Evolutionary conservation across 2,888 invertebrate species (phyloP), one percentile per base, ranked within the genome.

Genomic region (Eupithecia insigniata): DNA sequence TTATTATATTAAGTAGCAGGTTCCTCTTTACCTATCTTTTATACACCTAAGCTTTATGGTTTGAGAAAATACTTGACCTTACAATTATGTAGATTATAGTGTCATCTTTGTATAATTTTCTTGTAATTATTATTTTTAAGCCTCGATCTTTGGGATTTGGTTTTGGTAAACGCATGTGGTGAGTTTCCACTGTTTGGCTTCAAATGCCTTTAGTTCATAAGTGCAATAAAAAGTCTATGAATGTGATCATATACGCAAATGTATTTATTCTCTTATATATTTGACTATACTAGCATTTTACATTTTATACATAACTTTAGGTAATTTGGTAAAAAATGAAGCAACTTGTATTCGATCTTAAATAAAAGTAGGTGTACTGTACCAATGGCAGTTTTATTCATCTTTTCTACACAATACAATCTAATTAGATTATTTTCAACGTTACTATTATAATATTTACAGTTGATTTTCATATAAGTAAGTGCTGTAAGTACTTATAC

Each of bases 131-230:
- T 70, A 72, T 43, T 65, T 28, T 2, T 77, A 74, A 69, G 66
- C 30, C 67, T 66, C 60, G 74, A 26, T 77, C 69, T 76, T 71
- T 80, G 90, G 93, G 87, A 84, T 87, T 85, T 81, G 92, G 92
- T 91, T 84, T 84, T 82, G 92, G 93, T 86, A 79, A 84, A 84
- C 82, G 93, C 92, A 93, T 93, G 93, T 93, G 93, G 93, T 93
- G 93, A 87, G 93, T 90, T 93, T 93, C 84, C 92, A 88, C 92
- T 89, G 75, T 67, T 87, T 87, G 82, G 79, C 78, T 55, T 80
- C 81, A 85, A 86, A 86, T 88, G 92, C 90, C 92, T 87, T 72
- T 91, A 91, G 88, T 78, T 83, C 51, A 26, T 91, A 91, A 89
- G 86, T 84, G 85, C 87, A 88, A 90, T 89, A 88, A 82, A 83